Evolutionary conservation across 2,888 invertebrate genomes (phyloP), one percentile per base, ranked within the genome.

Genomic region (Halictus quadricinctus): DNA sequence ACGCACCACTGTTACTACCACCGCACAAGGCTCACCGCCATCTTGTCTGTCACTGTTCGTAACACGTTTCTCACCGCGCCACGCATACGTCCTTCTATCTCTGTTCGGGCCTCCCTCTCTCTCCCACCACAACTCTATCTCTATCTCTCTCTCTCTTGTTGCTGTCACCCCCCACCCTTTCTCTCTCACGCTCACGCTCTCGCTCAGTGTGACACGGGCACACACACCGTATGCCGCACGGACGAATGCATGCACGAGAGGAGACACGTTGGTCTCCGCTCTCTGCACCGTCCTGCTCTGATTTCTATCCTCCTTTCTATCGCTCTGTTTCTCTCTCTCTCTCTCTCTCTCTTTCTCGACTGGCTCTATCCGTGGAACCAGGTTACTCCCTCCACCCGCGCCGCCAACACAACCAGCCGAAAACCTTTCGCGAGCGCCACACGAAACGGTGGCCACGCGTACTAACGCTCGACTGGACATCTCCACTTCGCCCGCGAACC

Each of bases 1-100:
- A 74, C 43, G 84, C 84, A 87, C 80, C 85, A 88, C 87, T 81
- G 82, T 84, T 84, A 81, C 81, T 95, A 94, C 95, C 95, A 95
- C 96, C 96, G 96, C 96, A 96, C 96, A 94, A 95, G 95, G 94
- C 94, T 91, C 94, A 93, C 92, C 94, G 93, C 93, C 94, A 94
- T 94, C 92, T 93, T 93, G 91, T 91, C 92, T 93, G 94, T 94
- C 93, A 94, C 93, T 93, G 93, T 86, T 84, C 81, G 85, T 80
- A 85, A 86, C 89, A 88, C 89, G 89, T 88, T 89, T 88, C 90
- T 90, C 89, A 89, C 89, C 88, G 86, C 88, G 85, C 83, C 83
- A 81, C 85, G 81, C 89, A 86, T 84, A 85, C 84, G 86, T 80
- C 78, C 46, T 73, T 75, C 76, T 73, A 25, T 79, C 77, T 83